A percentile compares a stretch with the other conserved stretches of the same genome.
Conservation (phyloP, 2,888 invertebrate genomes). For the Drosophila nr. perissopoda region DNA sequence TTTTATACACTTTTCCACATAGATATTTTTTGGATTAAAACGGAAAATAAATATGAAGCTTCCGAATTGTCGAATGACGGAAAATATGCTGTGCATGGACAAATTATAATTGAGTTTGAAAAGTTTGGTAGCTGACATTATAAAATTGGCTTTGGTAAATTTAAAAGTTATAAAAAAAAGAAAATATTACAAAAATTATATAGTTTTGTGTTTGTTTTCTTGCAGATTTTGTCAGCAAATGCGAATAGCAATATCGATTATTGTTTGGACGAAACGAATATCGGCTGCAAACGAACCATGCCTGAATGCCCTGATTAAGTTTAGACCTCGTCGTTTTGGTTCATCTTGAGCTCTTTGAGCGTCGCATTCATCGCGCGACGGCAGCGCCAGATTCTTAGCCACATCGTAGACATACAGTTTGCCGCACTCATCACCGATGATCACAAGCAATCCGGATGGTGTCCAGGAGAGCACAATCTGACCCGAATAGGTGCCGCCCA, state of each 20-base stretch:
- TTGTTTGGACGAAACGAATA: slow-evolving; percentile 21
- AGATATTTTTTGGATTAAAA: no score
- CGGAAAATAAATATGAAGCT: no score
- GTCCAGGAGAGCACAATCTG: slow-evolving; percentile 99
- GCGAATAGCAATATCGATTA: slow-evolving; percentile 14
- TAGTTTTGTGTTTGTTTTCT: neutral
- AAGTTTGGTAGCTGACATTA: neutral
- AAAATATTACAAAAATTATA: neutral
- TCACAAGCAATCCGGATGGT: slow-evolving; percentile 95
- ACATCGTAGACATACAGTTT: slow-evolving; percentile 98
- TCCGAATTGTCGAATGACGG: no score
- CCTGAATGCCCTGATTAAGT: slow-evolving; percentile 11
- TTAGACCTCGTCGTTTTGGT: slow-evolving; percentile 87
- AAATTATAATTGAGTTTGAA: neutral
- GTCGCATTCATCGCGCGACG: slow-evolving; percentile 98
- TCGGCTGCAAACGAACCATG: slow-evolving; percentile 21
- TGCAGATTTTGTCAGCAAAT: neutral
- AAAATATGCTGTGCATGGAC: neutral
- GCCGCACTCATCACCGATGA: slow-evolving; percentile 97
- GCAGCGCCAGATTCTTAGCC: slow-evolving; percentile 97
- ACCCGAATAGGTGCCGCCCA: slow-evolving; percentile 99
- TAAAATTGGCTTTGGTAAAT: no score
- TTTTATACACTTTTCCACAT: no score
- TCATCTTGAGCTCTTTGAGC: slow-evolving; percentile 95
- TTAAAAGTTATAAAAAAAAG: neutral